phyloP scores from a whole-genome alignment of 1,140 invertebrate genomes.

The Leucophenga varia region DNA sequence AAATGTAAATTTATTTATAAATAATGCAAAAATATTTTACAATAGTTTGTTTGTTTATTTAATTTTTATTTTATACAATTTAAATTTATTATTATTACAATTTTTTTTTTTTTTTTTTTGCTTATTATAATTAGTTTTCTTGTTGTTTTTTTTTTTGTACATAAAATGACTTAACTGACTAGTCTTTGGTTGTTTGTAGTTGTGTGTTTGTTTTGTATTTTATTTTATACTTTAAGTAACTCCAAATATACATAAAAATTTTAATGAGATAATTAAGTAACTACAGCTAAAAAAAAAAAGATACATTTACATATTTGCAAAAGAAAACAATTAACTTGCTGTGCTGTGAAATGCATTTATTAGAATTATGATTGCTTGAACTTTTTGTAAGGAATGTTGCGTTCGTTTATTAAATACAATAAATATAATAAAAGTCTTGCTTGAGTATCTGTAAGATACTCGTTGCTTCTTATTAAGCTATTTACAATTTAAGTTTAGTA shows the following conservation, averaged over 20 bases:
- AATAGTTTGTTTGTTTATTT: too few species aligned
- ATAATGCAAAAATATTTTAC: too few species aligned
- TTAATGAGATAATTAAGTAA: background rate
- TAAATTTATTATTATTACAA: too few species aligned
- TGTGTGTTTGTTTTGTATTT: conserved; percentile 12
- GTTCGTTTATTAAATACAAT: conserved; percentile 10
- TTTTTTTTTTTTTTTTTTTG: too few species aligned
- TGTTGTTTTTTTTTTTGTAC: conserved; percentile 26
- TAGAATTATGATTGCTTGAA: conserved; percentile 22
- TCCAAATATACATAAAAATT: too few species aligned
- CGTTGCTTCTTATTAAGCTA: conserved; percentile 18
- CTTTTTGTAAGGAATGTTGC: conserved; percentile 41
- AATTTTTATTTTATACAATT: too few species aligned
- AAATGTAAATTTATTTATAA: too few species aligned
- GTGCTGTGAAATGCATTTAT: too few species aligned
- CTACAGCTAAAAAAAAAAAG: background rate
- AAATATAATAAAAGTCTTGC: background rate
- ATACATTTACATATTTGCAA: conserved; percentile 14
- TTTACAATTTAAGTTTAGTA: conserved; percentile 10
- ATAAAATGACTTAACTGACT: conserved; percentile 48
- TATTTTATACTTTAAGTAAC: too few species aligned
- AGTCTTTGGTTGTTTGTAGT: conserved; percentile 43
- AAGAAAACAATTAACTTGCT: conserved; percentile 31
- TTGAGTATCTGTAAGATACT: too few species aligned
- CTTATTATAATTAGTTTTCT: too few species aligned